phyloP scores from a whole-genome alignment of 2,797 vertebrate genomes.

The Thamnophis elegans region DNA sequence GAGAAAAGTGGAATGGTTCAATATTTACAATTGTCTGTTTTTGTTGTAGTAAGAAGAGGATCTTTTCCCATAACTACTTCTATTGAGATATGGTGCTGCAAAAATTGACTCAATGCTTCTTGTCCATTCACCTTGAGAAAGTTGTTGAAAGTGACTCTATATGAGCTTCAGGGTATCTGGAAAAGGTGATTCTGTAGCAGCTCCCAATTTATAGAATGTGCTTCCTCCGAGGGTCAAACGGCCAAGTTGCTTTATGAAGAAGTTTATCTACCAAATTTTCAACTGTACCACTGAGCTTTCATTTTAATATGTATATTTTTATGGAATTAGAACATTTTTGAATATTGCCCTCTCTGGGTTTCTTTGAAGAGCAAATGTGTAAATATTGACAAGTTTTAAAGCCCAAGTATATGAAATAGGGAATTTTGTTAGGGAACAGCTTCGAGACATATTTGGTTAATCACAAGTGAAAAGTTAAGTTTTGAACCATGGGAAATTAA shows the following conservation, averaged over 20 bases:
- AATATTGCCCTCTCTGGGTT: not conserved
- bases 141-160: not conserved
- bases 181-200: not conserved
- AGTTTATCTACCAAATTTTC: not conserved
- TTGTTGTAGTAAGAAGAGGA: not conserved
- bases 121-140: not conserved
- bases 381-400: not conserved
- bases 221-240: not conserved
- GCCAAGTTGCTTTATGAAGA: not conserved
- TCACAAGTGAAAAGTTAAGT: not conserved
- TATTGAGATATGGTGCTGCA: not conserved
- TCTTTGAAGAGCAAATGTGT: not conserved
- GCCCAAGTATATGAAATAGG: not conserved
- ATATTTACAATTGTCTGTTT: not conserved
- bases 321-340: not conserved
- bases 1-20: not conserved
- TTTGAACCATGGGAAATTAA: not conserved
- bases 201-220: not conserved
- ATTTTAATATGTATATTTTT: not conserved
- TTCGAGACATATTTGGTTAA: not conserved
- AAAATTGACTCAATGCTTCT: not conserved
- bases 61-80: not conserved
- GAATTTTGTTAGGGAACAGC: not conserved
- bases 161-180: not conserved
- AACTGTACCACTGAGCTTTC: not conserved